phyloP scores from a whole-genome alignment of 2,113 vertebrate species.

The Cyanoderma ruficeps region DNA sequence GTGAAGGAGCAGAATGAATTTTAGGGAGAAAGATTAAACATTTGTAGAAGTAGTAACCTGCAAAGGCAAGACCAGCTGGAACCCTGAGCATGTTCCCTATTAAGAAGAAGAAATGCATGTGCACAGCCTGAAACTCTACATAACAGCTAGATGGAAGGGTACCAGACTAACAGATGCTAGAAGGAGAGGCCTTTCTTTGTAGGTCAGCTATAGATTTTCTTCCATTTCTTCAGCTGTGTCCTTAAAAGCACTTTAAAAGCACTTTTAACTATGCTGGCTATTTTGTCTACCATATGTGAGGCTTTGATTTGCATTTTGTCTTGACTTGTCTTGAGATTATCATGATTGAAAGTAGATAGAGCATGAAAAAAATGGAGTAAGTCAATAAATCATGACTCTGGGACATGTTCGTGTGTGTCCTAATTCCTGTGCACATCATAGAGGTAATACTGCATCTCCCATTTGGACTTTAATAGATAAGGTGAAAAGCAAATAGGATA shows the following conservation, averaged over 20 bases:
- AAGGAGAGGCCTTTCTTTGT: neutral
- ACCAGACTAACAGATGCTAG: neutral
- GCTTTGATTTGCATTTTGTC: neutral
- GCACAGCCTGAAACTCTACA: neutral
- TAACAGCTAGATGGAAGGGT: neutral
- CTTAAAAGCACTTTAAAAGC: neutral
- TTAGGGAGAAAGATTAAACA: neutral
- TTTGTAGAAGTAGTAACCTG: neutral
- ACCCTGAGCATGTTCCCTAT: neutral
- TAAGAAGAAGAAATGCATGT: neutral
- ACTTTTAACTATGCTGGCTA: neutral
- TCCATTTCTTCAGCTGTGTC: neutral
- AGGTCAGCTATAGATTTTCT: neutral
- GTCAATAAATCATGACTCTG: neutral
- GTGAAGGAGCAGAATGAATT: neutral
- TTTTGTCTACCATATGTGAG: neutral
- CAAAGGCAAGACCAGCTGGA: neutral
- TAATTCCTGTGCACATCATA: neutral
- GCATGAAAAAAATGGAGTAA: neutral
- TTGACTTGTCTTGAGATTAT: neutral
- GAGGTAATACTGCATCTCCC: neutral
- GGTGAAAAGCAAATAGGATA: neutral
- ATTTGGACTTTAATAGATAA: neutral
- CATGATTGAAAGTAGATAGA: neutral
- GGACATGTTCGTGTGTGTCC: neutral